Evolutionary conservation across 1,140 invertebrate genomes (phyloP).

Genomic region (Tetramorium alpestre): DNA sequence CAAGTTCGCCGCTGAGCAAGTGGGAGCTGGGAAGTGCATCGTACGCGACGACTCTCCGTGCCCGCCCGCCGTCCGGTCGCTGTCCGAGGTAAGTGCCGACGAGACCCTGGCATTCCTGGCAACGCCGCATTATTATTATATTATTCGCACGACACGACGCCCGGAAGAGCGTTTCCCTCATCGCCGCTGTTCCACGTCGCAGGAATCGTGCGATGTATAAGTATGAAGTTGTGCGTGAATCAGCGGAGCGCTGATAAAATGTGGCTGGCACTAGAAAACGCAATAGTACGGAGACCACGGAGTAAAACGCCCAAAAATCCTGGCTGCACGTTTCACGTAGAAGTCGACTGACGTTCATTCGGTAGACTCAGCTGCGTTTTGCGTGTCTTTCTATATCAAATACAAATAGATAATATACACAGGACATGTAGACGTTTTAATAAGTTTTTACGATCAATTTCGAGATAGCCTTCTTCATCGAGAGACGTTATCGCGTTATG

Average conservation of each 20-base stretch:
- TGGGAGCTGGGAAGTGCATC: not conserved
- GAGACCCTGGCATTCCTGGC: too few species aligned
- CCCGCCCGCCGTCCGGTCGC: not conserved
- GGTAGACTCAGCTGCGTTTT: not conserved
- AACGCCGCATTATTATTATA: not conserved
- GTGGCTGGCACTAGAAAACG: too few species aligned
- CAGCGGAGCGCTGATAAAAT: not conserved
- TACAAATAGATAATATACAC: too few species aligned
- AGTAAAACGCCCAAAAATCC: not conserved
- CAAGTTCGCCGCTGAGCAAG: not conserved
- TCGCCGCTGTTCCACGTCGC: not conserved
- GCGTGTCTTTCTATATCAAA: too few species aligned
- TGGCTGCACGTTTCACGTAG: too few species aligned
- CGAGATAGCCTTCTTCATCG: not conserved
- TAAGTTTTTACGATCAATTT: not conserved
- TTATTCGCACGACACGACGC: not conserved
- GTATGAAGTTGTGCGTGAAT: not conserved
- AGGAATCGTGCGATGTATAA: not conserved
- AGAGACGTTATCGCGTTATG: not conserved
- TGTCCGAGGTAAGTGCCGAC: conserved; percentile 19
- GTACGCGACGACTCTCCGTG: not conserved
- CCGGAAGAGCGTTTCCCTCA: not conserved
- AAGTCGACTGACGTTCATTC: not conserved
- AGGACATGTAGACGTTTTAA: not conserved
- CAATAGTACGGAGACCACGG: not conserved